Percentiles rank a stretch among this genome's conserved stretches.
phyloP scores from a whole-genome alignment of 2,113 vertebrate genomes.

The Hucho hucho region DNA sequence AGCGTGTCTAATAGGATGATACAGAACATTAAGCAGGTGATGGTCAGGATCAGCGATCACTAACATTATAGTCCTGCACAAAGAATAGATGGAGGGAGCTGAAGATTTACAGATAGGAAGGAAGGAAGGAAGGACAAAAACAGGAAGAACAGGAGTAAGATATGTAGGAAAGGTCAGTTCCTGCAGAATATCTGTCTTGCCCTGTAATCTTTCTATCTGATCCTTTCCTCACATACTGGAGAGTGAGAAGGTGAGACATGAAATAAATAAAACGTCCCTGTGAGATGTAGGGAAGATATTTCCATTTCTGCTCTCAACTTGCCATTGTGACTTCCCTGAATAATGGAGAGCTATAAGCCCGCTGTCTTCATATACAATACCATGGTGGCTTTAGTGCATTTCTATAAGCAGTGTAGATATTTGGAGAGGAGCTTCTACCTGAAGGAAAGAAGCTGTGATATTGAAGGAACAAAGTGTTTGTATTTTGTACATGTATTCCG shows the following conservation, averaged over 20 bases:
- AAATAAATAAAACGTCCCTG: too few relatives aligned
- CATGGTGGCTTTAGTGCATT: background rate
- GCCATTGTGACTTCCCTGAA: background rate
- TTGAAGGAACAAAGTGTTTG: too few relatives aligned
- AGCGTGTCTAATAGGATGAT: constrained; percentile 39
- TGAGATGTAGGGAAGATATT: background rate
- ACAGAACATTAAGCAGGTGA: constrained; percentile 59
- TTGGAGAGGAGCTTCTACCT: background rate
- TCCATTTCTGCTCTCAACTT: too few relatives aligned
- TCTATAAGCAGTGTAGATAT: background rate
- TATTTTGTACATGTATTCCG: too few relatives aligned
- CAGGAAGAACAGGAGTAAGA: background rate
- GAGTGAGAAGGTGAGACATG: background rate
- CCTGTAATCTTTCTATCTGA: background rate
- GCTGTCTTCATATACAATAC: background rate
- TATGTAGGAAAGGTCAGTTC: background rate
- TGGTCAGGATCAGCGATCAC: constrained; percentile 40
- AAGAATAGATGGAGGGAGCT: background rate
- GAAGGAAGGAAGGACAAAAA: too few relatives aligned
- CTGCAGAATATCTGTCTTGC: background rate
- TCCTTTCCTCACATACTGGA: background rate
- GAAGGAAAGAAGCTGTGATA: background rate
- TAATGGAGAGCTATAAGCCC: background rate
- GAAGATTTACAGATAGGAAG: background rate
- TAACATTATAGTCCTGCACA: constrained; percentile 33